Conservation (phyloP, 53 echinoderm and acorn worm genomes). For the Glandiceps talaboti region DNA sequence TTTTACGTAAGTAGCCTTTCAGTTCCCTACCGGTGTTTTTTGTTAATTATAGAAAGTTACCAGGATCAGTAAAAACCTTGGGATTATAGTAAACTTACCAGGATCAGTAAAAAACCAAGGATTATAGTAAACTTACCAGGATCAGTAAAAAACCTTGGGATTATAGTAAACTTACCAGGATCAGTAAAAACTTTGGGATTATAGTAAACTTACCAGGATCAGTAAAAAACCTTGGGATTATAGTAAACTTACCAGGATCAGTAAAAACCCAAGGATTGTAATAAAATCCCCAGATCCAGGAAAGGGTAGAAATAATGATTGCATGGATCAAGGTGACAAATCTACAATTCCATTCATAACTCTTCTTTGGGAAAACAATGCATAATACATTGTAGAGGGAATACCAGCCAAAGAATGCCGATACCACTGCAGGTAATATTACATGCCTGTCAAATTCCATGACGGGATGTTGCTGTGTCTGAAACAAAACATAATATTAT, state of each 20-base stretch:
- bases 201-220: no score
- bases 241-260: slow-evolving; percentile 60
- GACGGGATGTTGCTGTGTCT: neutral
- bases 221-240: no score
- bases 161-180: no score
- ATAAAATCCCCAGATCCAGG: slow-evolving; percentile 64
- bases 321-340: slow-evolving; percentile 51
- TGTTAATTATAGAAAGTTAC: no score
- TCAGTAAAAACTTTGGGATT: no score
- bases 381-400: slow-evolving; percentile 71
- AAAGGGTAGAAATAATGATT: slow-evolving; percentile 34
- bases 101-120: no score
- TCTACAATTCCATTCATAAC: slow-evolving; percentile 78
- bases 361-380: slow-evolving; percentile 36
- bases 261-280: slow-evolving; percentile 95
- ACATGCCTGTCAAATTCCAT: slow-evolving; percentile 1
- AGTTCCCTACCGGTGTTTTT: no score
- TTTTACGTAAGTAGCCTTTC: no score
- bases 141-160: no score
- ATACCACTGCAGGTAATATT: slow-evolving; percentile 15
- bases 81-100: no score
- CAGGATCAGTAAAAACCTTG: no score
- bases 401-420: slow-evolving; percentile 52
- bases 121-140: no score
- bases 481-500: neutral